Conservation (phyloP, 2,797 vertebrate genomes). For the Syndactyla subalaris region DNA sequence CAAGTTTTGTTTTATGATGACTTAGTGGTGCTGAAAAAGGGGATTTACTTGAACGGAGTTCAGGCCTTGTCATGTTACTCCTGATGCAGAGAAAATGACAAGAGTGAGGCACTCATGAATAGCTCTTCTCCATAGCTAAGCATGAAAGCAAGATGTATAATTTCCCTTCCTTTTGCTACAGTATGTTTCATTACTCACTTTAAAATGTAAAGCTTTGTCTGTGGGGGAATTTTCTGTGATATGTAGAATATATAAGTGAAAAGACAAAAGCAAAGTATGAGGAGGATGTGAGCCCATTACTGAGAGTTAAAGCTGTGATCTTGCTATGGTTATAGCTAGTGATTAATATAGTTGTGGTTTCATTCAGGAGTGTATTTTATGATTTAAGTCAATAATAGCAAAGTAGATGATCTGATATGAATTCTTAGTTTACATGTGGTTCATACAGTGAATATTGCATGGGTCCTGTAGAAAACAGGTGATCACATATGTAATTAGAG, state of each 20-base stretch:
- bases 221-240: neutral
- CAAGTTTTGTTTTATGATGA: neutral
- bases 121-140: neutral
- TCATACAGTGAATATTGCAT: neutral
- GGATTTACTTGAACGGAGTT: neutral
- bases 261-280: neutral
- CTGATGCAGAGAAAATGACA: neutral
- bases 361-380: neutral
- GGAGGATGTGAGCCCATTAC: neutral
- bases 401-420: neutral
- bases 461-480: neutral
- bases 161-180: neutral
- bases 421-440: neutral
- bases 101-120: neutral
- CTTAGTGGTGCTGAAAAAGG: neutral
- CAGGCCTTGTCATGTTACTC: neutral
- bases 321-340: neutral
- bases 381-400: neutral
- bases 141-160: accelerated
- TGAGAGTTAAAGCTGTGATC: neutral
- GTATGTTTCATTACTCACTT: neutral
- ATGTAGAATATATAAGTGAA: neutral
- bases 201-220: neutral
- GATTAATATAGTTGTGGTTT: neutral
- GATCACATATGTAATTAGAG: neutral